phyloP scores from a whole-genome alignment of 2,797 vertebrate genomes.

The Lagodon rhomboides region DNA sequence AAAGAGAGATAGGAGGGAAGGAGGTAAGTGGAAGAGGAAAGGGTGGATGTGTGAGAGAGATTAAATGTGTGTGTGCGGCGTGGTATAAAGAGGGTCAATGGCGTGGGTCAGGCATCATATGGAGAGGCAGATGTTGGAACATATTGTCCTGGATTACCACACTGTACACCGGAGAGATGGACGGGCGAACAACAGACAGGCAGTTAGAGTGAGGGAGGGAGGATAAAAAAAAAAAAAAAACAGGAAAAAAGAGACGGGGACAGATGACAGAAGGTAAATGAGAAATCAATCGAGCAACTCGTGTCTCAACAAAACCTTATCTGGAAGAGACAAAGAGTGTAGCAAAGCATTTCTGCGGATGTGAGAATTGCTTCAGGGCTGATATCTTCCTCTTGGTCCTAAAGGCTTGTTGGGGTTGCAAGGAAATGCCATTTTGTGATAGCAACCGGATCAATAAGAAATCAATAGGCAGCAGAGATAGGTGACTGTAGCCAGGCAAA shows the following conservation, averaged over 20 bases:
- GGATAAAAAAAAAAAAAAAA: neutral
- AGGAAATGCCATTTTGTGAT: conserved; percentile 59
- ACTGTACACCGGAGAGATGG: conserved; percentile 80
- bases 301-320: conserved; percentile 65
- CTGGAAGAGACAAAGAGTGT: conserved; percentile 48
- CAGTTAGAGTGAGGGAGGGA: conserved; percentile 37
- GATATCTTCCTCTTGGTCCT: conserved; percentile 37
- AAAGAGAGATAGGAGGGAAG: conserved; percentile 19
- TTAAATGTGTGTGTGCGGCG: conserved; percentile 35
- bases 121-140: conserved; percentile 96
- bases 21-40: conserved; percentile 57
- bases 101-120: conserved; percentile 90
- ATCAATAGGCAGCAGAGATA: conserved; percentile 58
- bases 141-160: conserved; percentile 92
- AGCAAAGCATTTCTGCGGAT: conserved; percentile 46
- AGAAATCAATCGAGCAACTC: conserved; percentile 74
- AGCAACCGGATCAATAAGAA: conserved; percentile 45
- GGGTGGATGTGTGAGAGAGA: conserved; percentile 41
- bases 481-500: conserved; percentile 11
- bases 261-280: conserved; percentile 69
- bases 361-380: conserved; percentile 39
- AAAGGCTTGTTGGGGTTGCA: conserved; percentile 9
- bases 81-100: conserved; percentile 91
- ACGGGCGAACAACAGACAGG: conserved; percentile 65
- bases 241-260: conserved; percentile 30